Evolutionary conservation across 2,797 vertebrate species (phyloP).

Genomic region (Pseudopleuronectes americanus): DNA sequence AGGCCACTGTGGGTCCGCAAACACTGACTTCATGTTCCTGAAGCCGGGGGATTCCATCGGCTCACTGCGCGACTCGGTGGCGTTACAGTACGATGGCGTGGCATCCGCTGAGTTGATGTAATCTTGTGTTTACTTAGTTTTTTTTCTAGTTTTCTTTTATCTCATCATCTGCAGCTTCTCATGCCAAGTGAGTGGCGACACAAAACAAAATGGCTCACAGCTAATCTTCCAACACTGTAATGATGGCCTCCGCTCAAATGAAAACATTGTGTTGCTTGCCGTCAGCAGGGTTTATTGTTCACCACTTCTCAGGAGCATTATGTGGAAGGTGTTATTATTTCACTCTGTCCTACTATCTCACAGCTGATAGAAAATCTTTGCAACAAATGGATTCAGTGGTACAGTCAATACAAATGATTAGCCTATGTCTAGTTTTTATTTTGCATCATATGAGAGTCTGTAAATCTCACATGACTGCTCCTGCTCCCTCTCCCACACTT

Average conservation of each 20-base stretch:
- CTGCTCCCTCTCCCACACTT: conserved; percentile 20
- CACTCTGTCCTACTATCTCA: conserved; percentile 4
- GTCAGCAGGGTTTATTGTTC: conserved; percentile 18
- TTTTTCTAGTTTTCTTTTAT: conserved; percentile 15
- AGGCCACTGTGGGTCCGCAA: conserved; percentile 36
- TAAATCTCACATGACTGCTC: conserved; percentile 16
- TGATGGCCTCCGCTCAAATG: conserved; percentile 7
- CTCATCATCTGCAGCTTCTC: conserved; percentile 35
- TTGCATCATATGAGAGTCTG: conserved; percentile 2
- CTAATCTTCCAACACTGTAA: conserved; percentile 12
- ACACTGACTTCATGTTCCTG: conserved; percentile 29
- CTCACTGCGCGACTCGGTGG: conserved; percentile 1
- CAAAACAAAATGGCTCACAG: conserved; percentile 36
- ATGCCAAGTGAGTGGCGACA: conserved; percentile 37
- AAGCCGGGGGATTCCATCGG: neutral
- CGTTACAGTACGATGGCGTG: neutral
- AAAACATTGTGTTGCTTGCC: conserved; percentile 13
- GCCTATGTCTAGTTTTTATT: neutral
- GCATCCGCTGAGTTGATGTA: conserved; percentile 4
- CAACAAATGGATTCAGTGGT: conserved; percentile 5
- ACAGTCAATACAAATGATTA: neutral
- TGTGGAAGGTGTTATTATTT: conserved; percentile 12
- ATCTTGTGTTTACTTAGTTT: neutral
- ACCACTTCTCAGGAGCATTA: conserved; percentile 9
- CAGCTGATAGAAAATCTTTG: conserved; percentile 12